These are phyloP conservation scores for Drosophila subpulchrella DNA, from an alignment of 1,140 invertebrate genomes.

Conservation along the genomic window DNA sequence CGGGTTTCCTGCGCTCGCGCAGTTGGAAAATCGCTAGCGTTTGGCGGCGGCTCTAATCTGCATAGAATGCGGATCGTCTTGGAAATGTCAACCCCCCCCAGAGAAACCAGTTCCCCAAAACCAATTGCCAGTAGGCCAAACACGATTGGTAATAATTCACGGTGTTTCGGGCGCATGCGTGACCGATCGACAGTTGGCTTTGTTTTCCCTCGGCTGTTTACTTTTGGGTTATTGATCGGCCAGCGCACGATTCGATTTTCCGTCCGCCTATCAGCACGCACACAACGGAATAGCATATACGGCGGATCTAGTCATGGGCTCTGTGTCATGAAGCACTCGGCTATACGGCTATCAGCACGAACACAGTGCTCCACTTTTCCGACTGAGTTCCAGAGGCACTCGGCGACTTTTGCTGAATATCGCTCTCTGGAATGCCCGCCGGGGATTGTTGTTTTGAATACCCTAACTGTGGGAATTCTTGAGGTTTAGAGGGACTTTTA, in stretches of 20 bases:
- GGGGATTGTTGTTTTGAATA: constrained; percentile 6
- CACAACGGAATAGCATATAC: constrained; percentile 8
- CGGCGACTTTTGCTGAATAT: constrained; percentile 9
- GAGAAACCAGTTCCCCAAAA: constrained; percentile 25
- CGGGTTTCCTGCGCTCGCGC: constrained; percentile 30
- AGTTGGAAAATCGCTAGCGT: constrained; percentile 31
- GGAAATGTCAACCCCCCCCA: constrained; percentile 28
- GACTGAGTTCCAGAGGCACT: constrained; percentile 21
- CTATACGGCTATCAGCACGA: constrained; percentile 30
- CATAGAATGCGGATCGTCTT: constrained; percentile 56
- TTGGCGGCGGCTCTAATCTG: constrained; percentile 36
- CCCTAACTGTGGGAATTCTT: background rate
- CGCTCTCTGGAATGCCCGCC: constrained; percentile 1
- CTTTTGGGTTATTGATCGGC: constrained; percentile 47
- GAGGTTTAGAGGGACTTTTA: background rate
- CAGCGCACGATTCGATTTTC: constrained; percentile 37
- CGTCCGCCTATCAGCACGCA: constrained; percentile 42
- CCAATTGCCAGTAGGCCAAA: constrained; percentile 15
- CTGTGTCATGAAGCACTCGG: constrained; percentile 43
- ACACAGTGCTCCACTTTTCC: constrained; percentile 40
- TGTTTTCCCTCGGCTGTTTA: constrained; percentile 21
- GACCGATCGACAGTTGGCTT: constrained; percentile 28
- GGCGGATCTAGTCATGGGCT: constrained; percentile 16
- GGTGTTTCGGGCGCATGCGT: constrained; percentile 31
- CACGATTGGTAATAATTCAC: constrained; percentile 8